Conservation (phyloP, 2,888 invertebrate species). For the Chironomus tentans region DNA sequence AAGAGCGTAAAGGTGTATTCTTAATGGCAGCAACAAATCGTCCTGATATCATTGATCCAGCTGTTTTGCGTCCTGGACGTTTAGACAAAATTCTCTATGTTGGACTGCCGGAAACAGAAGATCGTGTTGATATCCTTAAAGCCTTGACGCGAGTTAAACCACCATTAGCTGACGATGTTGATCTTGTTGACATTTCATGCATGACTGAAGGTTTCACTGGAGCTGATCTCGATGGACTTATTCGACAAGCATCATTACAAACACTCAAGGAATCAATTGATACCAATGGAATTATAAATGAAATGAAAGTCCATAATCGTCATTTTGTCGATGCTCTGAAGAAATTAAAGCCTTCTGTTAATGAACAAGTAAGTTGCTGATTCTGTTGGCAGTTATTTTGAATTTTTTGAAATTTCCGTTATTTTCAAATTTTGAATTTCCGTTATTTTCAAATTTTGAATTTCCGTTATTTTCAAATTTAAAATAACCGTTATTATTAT, state of each 20-base stretch:
- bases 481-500: neutral
- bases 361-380: conserved; percentile 48
- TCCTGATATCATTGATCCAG: conserved; percentile 94
- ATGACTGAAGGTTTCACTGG: conserved; percentile 77
- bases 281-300: conserved; percentile 43
- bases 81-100: conserved; percentile 85
- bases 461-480: neutral
- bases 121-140: conserved; percentile 77
- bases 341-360: conserved; percentile 81
- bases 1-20: conserved; percentile 83
- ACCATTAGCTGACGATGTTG: conserved; percentile 62
- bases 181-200: conserved; percentile 59
- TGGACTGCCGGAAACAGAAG: conserved; percentile 69
- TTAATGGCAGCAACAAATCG: conserved; percentile 94
- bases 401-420: too few relatives aligned
- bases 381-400: too few relatives aligned
- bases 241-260: conserved; percentile 76
- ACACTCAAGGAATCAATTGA: conserved; percentile 67
- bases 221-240: conserved; percentile 84
- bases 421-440: neutral
- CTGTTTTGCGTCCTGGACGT: conserved; percentile 75
- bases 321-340: conserved; percentile 71
- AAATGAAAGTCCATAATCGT: conserved; percentile 53
- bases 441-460: too few relatives aligned
- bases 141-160: conserved; percentile 83